Evolutionary conservation across 1,140 invertebrate genomes (phyloP), one percentile per base, ranked within the genome.

Genomic region (Leguminivora glycinivorella): DNA sequence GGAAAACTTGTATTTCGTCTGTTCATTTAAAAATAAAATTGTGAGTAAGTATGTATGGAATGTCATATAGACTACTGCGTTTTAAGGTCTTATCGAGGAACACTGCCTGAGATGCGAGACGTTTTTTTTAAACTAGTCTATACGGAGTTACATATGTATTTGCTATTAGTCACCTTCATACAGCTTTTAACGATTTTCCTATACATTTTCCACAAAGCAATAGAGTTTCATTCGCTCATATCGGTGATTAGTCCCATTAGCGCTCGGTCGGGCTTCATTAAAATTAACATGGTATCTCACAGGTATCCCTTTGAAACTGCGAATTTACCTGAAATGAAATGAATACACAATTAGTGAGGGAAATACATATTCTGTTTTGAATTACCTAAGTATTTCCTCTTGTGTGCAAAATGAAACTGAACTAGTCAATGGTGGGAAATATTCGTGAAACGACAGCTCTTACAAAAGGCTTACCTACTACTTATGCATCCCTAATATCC

Each of bases 311-410:
- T 63, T 63, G 58, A 63, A 17, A 29, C 24, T 25, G 24, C 12
- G 12, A 29, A 29, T 29, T 31, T 63, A 63, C 58, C 58, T 63
- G 58, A 29, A 63, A 63, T 63, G n/a, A 63, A 63, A 63, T 63
- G 14, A 63, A 63, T 52, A 52, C 47, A 52, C 47, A 52, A 52
- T 52, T 52, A 52, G 47, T 19, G 19, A 52, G 17, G 47, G 1
- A 52, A 52, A 22, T 52, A 52, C 47, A 52, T 52, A 22, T 52
- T 52, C 47, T 22, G 19, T 22, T 22, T 52, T 22, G 6, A 52
- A 52, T 22, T 52, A 6, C 14, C 17, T 52, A 17, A 47, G 40
- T 43, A 43, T 43, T n/a, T 17, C 7, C 34, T 38, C 34, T 38
- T 38, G 10, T 9, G 2, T 1, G 17, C 40, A 43, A n/a, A 43